Conservation (phyloP, 2,888 invertebrate species). For the Meta bourneti region DNA sequence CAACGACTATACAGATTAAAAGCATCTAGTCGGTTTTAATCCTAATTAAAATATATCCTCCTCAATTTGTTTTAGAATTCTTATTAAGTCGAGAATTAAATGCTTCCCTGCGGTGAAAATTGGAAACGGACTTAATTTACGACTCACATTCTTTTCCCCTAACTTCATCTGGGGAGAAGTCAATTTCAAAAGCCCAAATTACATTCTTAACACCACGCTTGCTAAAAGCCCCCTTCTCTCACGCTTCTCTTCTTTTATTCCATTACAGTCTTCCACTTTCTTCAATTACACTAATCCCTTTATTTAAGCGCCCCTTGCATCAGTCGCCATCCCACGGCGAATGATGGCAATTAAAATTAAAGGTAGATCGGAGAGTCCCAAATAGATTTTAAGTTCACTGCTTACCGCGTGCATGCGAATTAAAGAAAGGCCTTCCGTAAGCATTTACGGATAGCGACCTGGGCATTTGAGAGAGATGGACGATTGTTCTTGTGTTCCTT, state of each 20-base stretch:
- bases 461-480: neutral
- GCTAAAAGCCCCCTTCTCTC: neutral
- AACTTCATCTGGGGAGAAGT: neutral
- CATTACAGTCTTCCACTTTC: neutral
- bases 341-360: neutral
- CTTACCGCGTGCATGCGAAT: neutral
- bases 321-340: neutral
- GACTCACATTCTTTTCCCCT: neutral
- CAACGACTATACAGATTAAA: neutral
- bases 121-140: neutral
- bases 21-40: neutral
- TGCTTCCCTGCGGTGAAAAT: neutral
- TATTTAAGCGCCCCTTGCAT: neutral
- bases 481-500: too few relatives aligned
- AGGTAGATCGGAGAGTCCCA: neutral
- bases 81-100: neutral
- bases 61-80: slow-evolving; percentile 1
- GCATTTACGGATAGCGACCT: neutral
- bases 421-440: neutral
- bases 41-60: neutral
- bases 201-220: neutral
- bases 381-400: too few relatives aligned
- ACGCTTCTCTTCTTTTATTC: neutral
- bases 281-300: neutral
- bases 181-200: neutral